Base-by-base conservation (phyloP, 2,888 invertebrate genomes). In the Euplexia lucipara region DNA sequence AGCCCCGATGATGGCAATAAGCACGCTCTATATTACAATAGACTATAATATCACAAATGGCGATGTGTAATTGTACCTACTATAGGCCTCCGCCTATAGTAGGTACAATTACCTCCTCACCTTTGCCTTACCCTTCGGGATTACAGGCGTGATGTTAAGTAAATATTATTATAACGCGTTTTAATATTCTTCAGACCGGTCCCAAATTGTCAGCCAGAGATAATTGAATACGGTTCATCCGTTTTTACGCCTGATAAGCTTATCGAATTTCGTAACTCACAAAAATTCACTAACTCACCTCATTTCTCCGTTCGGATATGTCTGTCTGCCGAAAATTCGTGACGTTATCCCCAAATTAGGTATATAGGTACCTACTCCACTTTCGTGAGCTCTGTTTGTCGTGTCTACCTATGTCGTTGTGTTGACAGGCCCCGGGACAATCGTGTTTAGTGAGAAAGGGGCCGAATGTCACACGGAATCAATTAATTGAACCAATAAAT, bases 401-500 rank as follows among this genome's bases (percentile, higher is more conserved):
- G 12, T 12, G 30, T 20, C 22, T 44, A 58, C 42, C 20, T 34
- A 70, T 34, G 54, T 47, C 54, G 54, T 18, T 3, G 18, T 47
- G 51, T 56, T 71, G 54, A 70, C 45, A 56, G 20, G 30, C 14
- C 14, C n/a, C 32, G 4, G 20, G 47, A 35, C 37, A 18, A 14
- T 30, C 12, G 32, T 53, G 44, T 49, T 35, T 35, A 6, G 26
- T 61, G 70, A 52, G 51, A 52, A 56, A 47, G 18, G 41, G 22
- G 9, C 32, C 34, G 34, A 35, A 5, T 62, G 54, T 39, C 64
- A 41, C n/a, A 18, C 20, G 22, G 45, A 51, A 76, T 56, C 54
- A 71, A 71, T 76, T 70, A 70, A 76, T 61, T 39, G 14, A 53
- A 59, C 30, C 53, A 49, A 53, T 49, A 39, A n/a, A 57, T 35